Base-by-base conservation (phyloP, 2,888 invertebrate species). In the Calliphora vomitoria region DNA sequence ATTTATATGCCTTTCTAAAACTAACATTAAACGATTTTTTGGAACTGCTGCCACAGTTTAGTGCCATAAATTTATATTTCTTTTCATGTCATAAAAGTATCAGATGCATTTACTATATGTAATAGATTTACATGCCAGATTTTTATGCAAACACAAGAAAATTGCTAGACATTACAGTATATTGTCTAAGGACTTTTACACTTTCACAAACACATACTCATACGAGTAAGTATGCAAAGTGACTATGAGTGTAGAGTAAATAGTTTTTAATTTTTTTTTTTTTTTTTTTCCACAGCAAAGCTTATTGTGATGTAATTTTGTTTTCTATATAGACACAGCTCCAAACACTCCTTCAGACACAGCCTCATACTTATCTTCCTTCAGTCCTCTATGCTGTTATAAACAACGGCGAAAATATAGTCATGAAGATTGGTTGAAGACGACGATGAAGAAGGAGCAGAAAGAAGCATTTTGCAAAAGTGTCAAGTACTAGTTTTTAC, bases 401-500 rank as follows among this genome's bases (percentile, higher is more conserved):
- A 64, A 41, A 78, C 64, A n/a, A 31, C 6, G 31, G 13, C 8
- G n/a, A 64, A 83, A 64, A 71, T 83, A 62, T 53, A 83, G 71
- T 71, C 20, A 64, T 83, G 20, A 78, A 62, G 13, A 64, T 71
- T 69, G 50, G 53, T 41, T 64, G n/a, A 72, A 72, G 10, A 81
- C 25, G 25, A 25, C 25, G 25, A 25, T 1, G 25, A 25, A 25
- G 25, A 25, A 31, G 66, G 31, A 66, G 44, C 8, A 44, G 44
- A 44, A 13, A 53, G 66, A 15, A 76, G 47, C 44, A 79, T 72
- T 84, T 84, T 72, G 47, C 58, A 84, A 84, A 84, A 79, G 79
- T 84, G 84, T 79, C 79, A 84, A 84, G 84, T 79, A 74, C 55
- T 78, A 78, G 83, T 78, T 78, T 72, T 41, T 60, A 50, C 15